Evolutionary conservation across 2,888 invertebrate genomes (phyloP).

Genomic region (Agriotes lineatus): DNA sequence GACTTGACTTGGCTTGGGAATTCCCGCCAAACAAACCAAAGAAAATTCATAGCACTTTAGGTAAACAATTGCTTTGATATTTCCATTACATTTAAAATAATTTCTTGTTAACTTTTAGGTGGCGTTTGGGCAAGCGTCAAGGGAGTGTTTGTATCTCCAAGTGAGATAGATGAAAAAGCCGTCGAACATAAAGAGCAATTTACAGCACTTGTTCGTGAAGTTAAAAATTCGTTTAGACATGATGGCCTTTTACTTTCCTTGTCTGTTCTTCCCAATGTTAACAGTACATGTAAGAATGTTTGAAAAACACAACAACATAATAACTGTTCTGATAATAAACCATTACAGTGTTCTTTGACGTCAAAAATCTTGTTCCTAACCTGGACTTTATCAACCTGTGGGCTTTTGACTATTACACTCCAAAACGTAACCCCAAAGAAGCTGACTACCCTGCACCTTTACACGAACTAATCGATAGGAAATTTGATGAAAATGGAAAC

Average conservation of each 20-base stretch:
- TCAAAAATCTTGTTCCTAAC: conserved; percentile 79
- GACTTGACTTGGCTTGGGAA: conserved; percentile 89
- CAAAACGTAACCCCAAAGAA: conserved; percentile 81
- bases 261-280: conserved; percentile 83
- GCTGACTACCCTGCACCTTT: conserved; percentile 83
- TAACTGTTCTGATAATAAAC: too few species aligned
- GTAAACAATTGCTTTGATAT: too few species aligned
- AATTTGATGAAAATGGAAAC: conserved; percentile 77
- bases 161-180: conserved; percentile 82
- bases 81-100: too few species aligned
- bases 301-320: too few species aligned
- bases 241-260: conserved; percentile 77
- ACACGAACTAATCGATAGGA: conserved; percentile 79
- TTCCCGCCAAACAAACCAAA: conserved; percentile 84
- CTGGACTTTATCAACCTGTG: conserved; percentile 84
- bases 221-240: conserved; percentile 78
- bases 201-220: conserved; percentile 80
- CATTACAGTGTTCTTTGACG: conserved; percentile 80
- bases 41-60: conserved; percentile 75
- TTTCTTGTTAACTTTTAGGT: conserved; percentile 59
- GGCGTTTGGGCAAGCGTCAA: conserved; percentile 82
- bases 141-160: conserved; percentile 77
- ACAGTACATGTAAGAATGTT: conserved; percentile 73
- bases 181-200: conserved; percentile 86
- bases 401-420: conserved; percentile 83